Conservation (phyloP, 2,113 vertebrate genomes). For the Grantiella picta region DNA sequence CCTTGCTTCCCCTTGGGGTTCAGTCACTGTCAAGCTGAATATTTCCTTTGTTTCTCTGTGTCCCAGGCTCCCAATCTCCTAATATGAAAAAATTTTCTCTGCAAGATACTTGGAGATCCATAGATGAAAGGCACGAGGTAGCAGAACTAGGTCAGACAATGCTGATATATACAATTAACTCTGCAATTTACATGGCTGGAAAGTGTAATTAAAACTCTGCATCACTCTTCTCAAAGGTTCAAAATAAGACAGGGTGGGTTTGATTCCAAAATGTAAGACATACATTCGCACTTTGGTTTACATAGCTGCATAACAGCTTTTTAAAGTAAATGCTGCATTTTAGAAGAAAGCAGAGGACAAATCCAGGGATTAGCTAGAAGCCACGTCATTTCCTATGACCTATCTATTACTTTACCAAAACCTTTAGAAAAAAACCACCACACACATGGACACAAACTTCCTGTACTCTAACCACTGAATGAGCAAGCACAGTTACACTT, state of each 20-base stretch:
- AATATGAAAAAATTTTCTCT: neutral
- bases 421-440: neutral
- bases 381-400: conserved; percentile 61
- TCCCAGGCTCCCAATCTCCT: neutral
- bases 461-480: conserved; percentile 48
- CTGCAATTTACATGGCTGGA: conserved; percentile 14
- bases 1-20: neutral
- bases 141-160: conserved; percentile 47
- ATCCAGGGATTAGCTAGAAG: conserved; percentile 28
- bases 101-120: neutral
- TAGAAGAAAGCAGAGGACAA: conserved; percentile 10
- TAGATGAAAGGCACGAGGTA: neutral
- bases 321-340: conserved; percentile 19
- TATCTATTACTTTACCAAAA: conserved; percentile 53
- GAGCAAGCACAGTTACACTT: conserved; percentile 39
- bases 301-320: neutral
- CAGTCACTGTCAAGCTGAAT: neutral
- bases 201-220: conserved; percentile 28
- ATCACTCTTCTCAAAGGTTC: conserved; percentile 9
- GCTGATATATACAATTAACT: conserved; percentile 22
- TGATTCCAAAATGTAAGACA: neutral
- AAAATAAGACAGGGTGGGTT: neutral
- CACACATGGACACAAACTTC: conserved; percentile 26
- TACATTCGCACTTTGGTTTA: neutral
- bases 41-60: neutral